Base-by-base conservation (phyloP, 2,888 invertebrate genomes). In the Agrilus biguttatus region DNA sequence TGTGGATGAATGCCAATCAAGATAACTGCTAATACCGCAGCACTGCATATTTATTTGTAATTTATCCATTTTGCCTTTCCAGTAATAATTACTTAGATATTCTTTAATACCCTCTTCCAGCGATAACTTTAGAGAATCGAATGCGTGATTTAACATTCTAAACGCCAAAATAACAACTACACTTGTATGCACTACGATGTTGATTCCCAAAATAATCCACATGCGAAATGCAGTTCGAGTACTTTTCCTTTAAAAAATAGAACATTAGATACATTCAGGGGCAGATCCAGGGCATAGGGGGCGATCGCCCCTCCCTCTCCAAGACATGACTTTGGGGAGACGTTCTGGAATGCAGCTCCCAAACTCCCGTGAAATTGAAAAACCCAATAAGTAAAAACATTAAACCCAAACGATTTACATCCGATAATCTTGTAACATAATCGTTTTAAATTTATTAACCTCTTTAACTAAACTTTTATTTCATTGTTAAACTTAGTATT, bases 1-100 rank as follows among this genome's bases (percentile, higher is more conserved):
- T 32, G 73, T 68, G 17, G 72, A 68, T 53, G 71, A 66, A 55
- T 75, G 71, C 77, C 77, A 77, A 56, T 76, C 75, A 48, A 65
- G 61, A 33, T 72, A 72, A 39, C 60, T 60, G 44, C 71, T 69
- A 2, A 71, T 70, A 10, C 76, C 77, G 50, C 76, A 77, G 52
- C 76, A 77, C 51, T 71, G 66, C 44, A 74, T 53, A 36, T 53
- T 53, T 37, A 61, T 72, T 66, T 77, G 77, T 65, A 78, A 70
- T 8, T 63, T 69, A 53, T 78, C 75, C 49, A 76, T 62, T 4
- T 71, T 62, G 17, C 60, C 62, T 54, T 77, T 78, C 75, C 77
- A 76, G 13, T 64, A 62, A 2, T 67, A 64, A 46, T 77, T 75
- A 8, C 65, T 69, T 35, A 76, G 63, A 52, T 75, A 77, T 49